phyloP scores from a whole-genome alignment of 1,140 invertebrate genomes.

The Hermetia illucens region DNA sequence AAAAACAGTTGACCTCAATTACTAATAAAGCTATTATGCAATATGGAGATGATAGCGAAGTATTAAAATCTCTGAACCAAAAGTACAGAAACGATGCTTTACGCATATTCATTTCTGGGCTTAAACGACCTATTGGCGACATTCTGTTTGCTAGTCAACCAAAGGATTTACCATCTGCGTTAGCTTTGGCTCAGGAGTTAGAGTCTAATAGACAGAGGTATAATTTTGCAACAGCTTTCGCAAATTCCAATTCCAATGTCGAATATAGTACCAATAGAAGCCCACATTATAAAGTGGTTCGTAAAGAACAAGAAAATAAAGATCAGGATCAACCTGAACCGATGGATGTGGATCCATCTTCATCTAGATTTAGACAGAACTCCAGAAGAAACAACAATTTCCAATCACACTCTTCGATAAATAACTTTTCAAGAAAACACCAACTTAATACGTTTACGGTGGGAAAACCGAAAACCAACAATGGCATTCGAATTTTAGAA shows the following conservation, averaged over 20 bases:
- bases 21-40: constrained; percentile 5
- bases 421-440: no score
- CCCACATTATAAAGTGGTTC: no score
- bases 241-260: not conserved
- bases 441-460: no score
- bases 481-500: no score
- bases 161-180: constrained; percentile 7
- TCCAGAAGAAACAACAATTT: no score
- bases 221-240: constrained; percentile 5
- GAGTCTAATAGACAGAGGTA: constrained; percentile 7
- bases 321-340: no score
- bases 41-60: not conserved
- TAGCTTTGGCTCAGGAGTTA: constrained; percentile 8
- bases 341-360: no score
- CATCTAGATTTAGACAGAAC: no score
- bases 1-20: constrained; percentile 3
- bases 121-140: not conserved
- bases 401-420: no score
- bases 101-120: constrained; percentile 6
- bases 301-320: no score
- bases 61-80: constrained; percentile 2
- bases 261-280: no score
- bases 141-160: constrained; percentile 6
- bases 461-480: no score
- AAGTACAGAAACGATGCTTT: constrained; percentile 6